phyloP scores from a whole-genome alignment of 2,113 vertebrate species.

The Excalfactoria chinensis region DNA sequence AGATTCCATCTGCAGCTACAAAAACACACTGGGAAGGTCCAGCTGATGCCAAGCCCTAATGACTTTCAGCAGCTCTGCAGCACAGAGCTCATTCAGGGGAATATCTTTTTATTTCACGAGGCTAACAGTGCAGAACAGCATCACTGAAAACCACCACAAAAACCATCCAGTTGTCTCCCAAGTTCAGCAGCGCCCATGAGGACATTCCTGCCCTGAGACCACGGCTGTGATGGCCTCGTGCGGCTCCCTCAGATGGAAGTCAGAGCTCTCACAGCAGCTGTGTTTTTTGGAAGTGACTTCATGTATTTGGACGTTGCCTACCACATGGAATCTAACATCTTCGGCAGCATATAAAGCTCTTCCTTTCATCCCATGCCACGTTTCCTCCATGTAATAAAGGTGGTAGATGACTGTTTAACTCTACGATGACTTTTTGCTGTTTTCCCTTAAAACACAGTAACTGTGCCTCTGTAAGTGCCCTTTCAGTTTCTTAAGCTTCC shows the following conservation, averaged over 20 bases:
- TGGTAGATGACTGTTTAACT: slow-evolving; percentile 34
- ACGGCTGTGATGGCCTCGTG: slow-evolving; percentile 48
- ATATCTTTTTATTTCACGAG: slow-evolving; percentile 25
- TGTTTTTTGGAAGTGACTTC: slow-evolving; percentile 65
- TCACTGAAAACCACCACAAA: slow-evolving; percentile 41
- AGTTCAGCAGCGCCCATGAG: slow-evolving; percentile 40
- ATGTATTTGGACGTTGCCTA: slow-evolving; percentile 56
- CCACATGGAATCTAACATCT: slow-evolving; percentile 46
- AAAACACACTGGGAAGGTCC: background rate
- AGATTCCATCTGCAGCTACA: slow-evolving; percentile 2
- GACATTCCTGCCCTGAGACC: slow-evolving; percentile 29
- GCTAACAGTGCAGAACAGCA: slow-evolving; percentile 19
- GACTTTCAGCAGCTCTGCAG: background rate
- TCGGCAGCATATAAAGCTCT: slow-evolving; percentile 61
- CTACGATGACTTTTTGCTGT: background rate
- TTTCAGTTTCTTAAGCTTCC: background rate
- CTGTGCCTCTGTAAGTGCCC: background rate
- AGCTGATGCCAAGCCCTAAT: background rate
- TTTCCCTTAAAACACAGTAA: background rate
- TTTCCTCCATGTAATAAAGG: slow-evolving; percentile 44
- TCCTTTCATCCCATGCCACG: slow-evolving; percentile 53
- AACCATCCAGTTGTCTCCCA: slow-evolving; percentile 28
- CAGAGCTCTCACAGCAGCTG: slow-evolving; percentile 63
- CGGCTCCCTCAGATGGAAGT: slow-evolving; percentile 44
- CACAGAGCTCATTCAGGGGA: background rate